Percentiles rank a stretch among this genome's conserved stretches.
These are phyloP conservation scores for Sterrhoptilus dennistouni DNA, from an alignment of 2,113 vertebrate genomes.

Conservation along the genomic window DNA sequence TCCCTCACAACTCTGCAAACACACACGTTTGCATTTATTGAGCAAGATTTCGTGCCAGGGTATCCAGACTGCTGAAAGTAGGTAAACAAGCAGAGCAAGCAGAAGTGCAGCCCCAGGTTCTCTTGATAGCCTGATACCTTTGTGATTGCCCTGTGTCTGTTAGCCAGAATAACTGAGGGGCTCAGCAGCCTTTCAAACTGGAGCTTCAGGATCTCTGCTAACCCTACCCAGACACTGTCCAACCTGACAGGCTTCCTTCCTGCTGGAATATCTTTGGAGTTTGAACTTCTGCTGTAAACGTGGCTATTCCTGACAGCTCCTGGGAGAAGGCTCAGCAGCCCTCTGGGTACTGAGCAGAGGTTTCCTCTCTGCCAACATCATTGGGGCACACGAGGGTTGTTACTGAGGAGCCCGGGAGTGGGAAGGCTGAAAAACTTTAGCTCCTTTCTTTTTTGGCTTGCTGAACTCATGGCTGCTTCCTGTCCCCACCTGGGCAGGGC, in stretches of 20 bases:
- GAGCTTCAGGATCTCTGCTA: neutral
- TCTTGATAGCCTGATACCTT: neutral
- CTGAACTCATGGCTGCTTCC: neutral
- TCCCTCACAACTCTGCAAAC: neutral
- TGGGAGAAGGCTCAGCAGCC: neutral
- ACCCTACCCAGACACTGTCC: too few relatives aligned
- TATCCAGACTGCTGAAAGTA: neutral
- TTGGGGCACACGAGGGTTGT: neutral
- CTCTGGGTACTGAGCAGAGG: neutral
- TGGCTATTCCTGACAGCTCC: neutral
- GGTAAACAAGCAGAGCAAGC: constrained; percentile 12
- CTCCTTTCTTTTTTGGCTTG: neutral
- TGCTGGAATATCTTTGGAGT: neutral
- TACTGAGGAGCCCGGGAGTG: neutral
- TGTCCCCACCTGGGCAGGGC: neutral
- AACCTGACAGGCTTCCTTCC: neutral
- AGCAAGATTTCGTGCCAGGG: neutral
- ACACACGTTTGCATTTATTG: neutral
- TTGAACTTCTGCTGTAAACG: neutral
- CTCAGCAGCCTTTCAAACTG: neutral
- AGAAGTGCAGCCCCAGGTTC: neutral
- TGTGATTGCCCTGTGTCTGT: neutral
- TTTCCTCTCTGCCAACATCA: neutral
- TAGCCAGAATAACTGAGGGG: neutral
- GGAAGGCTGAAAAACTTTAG: neutral